These are phyloP conservation scores for Lophotriccus pileatus DNA, from an alignment of 2,797 vertebrate genomes.

Conservation along the genomic window DNA sequence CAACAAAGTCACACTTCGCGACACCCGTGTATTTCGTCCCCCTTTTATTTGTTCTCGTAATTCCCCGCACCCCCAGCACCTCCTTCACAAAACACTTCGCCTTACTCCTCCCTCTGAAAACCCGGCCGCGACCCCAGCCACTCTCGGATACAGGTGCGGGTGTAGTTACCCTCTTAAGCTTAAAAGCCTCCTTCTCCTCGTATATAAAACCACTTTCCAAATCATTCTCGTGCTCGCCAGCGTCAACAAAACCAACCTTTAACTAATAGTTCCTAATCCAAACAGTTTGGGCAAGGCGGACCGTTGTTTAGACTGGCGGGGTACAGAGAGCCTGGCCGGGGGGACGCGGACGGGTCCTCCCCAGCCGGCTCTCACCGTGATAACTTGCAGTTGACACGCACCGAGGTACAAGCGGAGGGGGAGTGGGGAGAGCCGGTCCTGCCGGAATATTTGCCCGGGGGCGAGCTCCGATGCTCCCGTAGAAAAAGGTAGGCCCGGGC, in stretches of 20 bases:
- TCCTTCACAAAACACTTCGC: not conserved
- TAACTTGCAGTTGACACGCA: slow-evolving; percentile 11
- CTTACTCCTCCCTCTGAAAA: not conserved
- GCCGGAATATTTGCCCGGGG: not conserved
- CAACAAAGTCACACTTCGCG: not conserved
- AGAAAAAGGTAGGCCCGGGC: not conserved
- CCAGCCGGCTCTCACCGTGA: not conserved
- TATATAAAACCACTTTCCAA: slow-evolving; percentile 25
- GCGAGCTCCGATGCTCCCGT: not conserved
- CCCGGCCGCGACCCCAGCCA: not conserved
- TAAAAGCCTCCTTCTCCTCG: slow-evolving; percentile 21
- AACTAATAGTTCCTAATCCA: slow-evolving; percentile 47
- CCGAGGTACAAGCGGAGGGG: not conserved
- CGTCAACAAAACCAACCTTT: slow-evolving; percentile 27
- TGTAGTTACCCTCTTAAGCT: slow-evolving; percentile 10
- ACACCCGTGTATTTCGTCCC: not conserved
- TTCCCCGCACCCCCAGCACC: not conserved
- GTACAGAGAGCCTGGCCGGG: not conserved
- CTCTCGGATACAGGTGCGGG: slow-evolving; percentile 55
- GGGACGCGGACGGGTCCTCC: not conserved
- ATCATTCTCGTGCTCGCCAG: not conserved
- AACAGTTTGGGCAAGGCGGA: slow-evolving; percentile 23
- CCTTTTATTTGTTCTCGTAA: not conserved
- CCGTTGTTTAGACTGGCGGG: slow-evolving; percentile 47
- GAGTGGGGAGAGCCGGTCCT: not conserved